These are phyloP conservation scores for Bedellia somnulentella DNA, from an alignment of 2,888 invertebrate species.

Conservation along the genomic window DNA sequence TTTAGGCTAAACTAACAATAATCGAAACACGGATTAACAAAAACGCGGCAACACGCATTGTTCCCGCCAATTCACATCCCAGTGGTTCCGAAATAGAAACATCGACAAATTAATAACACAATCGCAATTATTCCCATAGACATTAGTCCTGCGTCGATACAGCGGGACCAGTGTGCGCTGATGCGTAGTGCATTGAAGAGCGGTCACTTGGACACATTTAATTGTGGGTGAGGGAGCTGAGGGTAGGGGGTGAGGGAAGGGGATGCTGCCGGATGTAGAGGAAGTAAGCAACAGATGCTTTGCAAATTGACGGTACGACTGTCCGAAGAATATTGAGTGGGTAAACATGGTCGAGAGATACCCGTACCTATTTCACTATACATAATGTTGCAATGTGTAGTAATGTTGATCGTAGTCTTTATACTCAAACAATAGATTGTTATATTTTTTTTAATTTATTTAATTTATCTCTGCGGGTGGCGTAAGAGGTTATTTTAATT, in stretches of 20 bases:
- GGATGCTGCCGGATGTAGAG: slow-evolving; percentile 8
- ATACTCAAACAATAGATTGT: no score
- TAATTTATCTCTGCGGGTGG: no score
- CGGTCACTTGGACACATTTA: slow-evolving; percentile 46
- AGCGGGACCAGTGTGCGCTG: slow-evolving; percentile 18
- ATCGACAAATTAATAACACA: slow-evolving; percentile 4
- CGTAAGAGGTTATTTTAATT: no score
- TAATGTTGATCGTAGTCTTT: no score
- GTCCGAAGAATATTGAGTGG: slow-evolving; percentile 5
- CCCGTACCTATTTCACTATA: no score
- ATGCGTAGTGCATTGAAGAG: slow-evolving; percentile 33
- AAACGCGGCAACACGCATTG: background rate
- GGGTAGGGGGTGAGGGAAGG: no score
- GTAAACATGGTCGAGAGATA: no score
- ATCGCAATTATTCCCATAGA: background rate
- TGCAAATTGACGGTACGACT: slow-evolving; percentile 9
- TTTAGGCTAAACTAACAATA: no score
- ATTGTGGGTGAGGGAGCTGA: no score
- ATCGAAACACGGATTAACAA: no score
- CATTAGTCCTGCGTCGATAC: slow-evolving; percentile 1
- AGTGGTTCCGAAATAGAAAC: background rate
- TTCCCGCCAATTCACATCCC: slow-evolving; percentile 1
- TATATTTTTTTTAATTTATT: no score
- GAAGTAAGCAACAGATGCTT: slow-evolving; percentile 13
- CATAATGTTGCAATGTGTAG: no score